Evolutionary conservation across 53 echinoderm and acorn worm genomes (phyloP).

Genomic region (Crossaster papposus): DNA sequence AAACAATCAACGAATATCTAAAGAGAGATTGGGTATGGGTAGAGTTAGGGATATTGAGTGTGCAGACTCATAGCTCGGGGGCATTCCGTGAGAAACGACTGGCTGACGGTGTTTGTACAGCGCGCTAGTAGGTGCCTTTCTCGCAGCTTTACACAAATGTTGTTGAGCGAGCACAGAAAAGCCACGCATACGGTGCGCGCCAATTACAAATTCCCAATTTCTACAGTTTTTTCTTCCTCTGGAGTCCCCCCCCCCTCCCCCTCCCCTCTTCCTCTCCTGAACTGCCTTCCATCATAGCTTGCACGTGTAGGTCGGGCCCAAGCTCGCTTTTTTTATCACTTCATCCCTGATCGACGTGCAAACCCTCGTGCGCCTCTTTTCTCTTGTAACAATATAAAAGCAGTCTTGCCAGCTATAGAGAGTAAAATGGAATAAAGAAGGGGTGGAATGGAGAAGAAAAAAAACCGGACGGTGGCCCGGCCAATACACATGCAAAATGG

Average conservation of each 20-base stretch:
- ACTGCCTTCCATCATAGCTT: not conserved
- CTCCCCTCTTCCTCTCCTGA: too few relatives aligned
- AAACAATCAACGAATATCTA: slow-evolving; percentile 20
- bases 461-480: slow-evolving; percentile 29
- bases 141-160: slow-evolving; percentile 20
- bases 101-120: slow-evolving; percentile 53
- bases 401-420: slow-evolving; percentile 15
- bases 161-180: not conserved
- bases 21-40: not conserved
- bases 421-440: not conserved
- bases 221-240: not conserved
- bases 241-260: not conserved
- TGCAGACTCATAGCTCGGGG: slow-evolving; percentile 32
- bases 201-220: slow-evolving; percentile 44
- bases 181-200: slow-evolving; percentile 13
- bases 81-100: slow-evolving; percentile 47
- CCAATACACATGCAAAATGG: slow-evolving; percentile 63
- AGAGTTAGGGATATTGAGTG: not conserved
- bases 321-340: slow-evolving; percentile 2
- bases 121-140: not conserved
- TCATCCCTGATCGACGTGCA: slow-evolving; percentile 4
- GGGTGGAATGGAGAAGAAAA: not conserved
- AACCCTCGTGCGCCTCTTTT: not conserved
- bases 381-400: slow-evolving; percentile 13
- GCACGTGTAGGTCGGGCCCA: slow-evolving; percentile 42